A percentile compares a stretch with the other conserved stretches of the same genome.
Conservation (phyloP, 2,797 vertebrate species). For the Peromyscus attwateri region DNA sequence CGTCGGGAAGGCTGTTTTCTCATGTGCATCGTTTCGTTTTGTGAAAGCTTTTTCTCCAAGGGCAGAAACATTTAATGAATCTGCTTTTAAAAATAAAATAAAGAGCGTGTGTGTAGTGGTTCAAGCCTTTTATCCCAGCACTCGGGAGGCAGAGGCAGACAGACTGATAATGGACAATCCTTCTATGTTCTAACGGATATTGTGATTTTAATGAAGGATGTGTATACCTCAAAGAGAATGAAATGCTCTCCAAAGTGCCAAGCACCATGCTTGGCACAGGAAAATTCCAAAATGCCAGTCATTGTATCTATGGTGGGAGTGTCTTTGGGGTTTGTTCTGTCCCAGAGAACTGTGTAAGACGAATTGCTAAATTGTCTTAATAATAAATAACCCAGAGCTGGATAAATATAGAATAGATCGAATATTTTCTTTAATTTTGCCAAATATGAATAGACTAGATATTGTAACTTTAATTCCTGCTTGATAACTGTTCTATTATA, state of each 20-base stretch:
- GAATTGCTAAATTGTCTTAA: no score
- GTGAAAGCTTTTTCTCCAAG: slow-evolving; percentile 15
- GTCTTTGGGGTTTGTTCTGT: neutral
- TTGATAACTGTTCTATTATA: no score
- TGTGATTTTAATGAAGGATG: neutral
- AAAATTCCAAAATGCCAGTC: neutral
- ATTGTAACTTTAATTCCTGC: no score
- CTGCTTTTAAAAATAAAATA: slow-evolving; percentile 31
- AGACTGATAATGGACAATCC: neutral
- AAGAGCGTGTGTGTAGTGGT: neutral
- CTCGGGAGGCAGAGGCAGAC: neutral
- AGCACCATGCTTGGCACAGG: neutral
- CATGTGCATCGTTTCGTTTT: slow-evolving; percentile 11
- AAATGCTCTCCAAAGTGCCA: neutral
- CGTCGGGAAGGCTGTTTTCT: neutral
- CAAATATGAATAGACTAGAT: no score
- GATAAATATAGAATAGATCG: no score
- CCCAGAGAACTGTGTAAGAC: neutral
- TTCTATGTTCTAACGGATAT: neutral
- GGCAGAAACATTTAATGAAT: neutral
- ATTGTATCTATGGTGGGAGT: neutral
- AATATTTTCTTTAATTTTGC: no score
- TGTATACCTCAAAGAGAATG: neutral
- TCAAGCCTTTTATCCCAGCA: neutral
- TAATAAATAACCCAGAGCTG: no score